Percentiles rank a stretch among this genome's conserved stretches.
Conservation (phyloP, 2,797 vertebrate species). For the Craterocephalus amniculus region DNA sequence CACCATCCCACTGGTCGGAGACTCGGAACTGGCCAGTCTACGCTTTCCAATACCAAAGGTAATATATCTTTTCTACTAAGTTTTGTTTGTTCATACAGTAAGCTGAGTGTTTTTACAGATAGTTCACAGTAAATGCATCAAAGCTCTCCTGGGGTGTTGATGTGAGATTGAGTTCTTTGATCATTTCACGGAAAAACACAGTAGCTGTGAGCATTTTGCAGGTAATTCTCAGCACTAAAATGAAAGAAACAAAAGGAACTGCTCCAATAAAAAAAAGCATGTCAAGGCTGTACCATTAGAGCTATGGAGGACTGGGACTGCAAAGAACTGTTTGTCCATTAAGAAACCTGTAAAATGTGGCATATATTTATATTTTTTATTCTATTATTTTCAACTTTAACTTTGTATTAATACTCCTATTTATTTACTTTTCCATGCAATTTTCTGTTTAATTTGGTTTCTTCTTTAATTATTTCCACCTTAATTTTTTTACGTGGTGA, state of each 20-base stretch:
- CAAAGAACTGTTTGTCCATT: too few species aligned
- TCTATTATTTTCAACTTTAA: too few species aligned
- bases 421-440: too few species aligned
- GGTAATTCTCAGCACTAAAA: constrained; percentile 4
- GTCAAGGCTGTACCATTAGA: constrained; percentile 19
- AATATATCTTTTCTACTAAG: neutral
- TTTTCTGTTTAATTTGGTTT: too few species aligned
- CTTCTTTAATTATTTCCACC: too few species aligned
- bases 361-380: too few species aligned
- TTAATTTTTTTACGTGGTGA: neutral
- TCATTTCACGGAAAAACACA: constrained; percentile 3
- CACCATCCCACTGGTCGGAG: constrained; percentile 93
- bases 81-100: neutral
- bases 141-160: neutral
- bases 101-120: neutral
- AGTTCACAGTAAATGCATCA: constrained; percentile 6
- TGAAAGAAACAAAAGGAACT: neutral
- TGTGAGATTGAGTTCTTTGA: constrained; percentile 1
- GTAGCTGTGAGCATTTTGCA: neutral
- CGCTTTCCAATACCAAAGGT: constrained; percentile 98
- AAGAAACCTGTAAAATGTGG: too few species aligned
- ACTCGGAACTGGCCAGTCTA: constrained; percentile 90
- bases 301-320: too few species aligned
- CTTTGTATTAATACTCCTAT: too few species aligned
- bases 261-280: constrained; percentile 3